A percentile compares a stretch with the other conserved stretches of the same genome.
Evolutionary conservation across 2,113 vertebrate genomes (phyloP).

Genomic region (Archilochus colubris): DNA sequence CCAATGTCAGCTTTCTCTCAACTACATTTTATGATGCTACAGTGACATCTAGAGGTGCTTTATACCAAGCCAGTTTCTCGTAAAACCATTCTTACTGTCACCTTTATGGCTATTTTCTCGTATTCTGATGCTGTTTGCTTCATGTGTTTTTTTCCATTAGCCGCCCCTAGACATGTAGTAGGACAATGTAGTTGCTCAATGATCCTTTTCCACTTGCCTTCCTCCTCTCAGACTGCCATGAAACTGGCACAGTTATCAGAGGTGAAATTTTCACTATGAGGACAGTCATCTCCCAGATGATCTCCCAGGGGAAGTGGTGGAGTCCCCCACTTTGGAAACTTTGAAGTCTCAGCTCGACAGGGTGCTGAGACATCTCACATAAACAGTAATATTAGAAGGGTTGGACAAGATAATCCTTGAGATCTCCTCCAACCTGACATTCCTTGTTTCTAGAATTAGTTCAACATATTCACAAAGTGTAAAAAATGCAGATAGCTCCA

Average conservation of each 20-base stretch:
- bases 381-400: too few species aligned
- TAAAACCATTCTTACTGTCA: not conserved
- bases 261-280: too few species aligned
- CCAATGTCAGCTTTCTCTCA: not conserved
- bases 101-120: not conserved
- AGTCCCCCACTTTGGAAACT: too few species aligned
- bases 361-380: too few species aligned
- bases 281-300: too few species aligned
- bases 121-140: not conserved
- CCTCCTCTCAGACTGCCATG: not conserved
- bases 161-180: not conserved
- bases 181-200: fast-evolving
- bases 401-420: too few species aligned
- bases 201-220: not conserved
- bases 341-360: too few species aligned
- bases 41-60: constrained; percentile 79
- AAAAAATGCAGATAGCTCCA: not conserved
- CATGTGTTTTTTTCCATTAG: not conserved
- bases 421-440: too few species aligned
- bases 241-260: not conserved
- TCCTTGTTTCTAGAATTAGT: too few species aligned
- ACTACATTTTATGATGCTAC: constrained; percentile 42
- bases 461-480: not conserved
- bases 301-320: too few species aligned
- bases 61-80: not conserved